Conservation (phyloP, 2,797 vertebrate genomes). For the Epinephelus awoara region DNA sequence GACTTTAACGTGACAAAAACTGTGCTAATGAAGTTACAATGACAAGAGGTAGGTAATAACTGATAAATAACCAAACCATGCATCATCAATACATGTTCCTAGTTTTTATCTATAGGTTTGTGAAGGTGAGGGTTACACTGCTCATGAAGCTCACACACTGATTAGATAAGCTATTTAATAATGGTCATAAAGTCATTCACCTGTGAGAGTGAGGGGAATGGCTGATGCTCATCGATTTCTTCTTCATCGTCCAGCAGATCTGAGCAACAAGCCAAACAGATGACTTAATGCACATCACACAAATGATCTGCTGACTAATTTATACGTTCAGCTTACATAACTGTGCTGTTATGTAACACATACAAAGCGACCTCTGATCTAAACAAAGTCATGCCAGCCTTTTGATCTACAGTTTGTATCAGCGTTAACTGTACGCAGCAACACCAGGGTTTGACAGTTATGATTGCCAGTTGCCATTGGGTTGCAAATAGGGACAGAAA, state of each 20-base stretch:
- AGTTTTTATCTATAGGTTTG: not conserved
- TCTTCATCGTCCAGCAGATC: slow-evolving; percentile 91
- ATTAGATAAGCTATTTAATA: not conserved
- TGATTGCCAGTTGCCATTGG: too few species aligned
- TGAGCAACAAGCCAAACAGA: slow-evolving; percentile 59
- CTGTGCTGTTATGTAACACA: not conserved
- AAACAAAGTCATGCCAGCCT: not conserved
- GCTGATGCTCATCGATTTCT: slow-evolving; percentile 93
- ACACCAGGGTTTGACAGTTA: not conserved
- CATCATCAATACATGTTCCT: not conserved
- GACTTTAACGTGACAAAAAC: not conserved
- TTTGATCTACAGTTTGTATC: not conserved
- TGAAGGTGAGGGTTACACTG: not conserved
- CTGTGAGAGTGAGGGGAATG: slow-evolving; percentile 95
- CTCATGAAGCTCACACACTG: not conserved
- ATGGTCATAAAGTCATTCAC: slow-evolving; percentile 71
- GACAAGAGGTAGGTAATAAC: not conserved
- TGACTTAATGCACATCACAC: not conserved
- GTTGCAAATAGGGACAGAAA: too few species aligned
- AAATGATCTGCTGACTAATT: not conserved
- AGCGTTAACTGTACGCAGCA: not conserved
- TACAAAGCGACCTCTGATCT: not conserved
- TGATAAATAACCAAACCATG: not conserved
- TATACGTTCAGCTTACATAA: not conserved
- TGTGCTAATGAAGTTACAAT: not conserved